Conservation (phyloP, 53 echinoderm and acorn worm genomes). For the Pentamera pediparva region DNA sequence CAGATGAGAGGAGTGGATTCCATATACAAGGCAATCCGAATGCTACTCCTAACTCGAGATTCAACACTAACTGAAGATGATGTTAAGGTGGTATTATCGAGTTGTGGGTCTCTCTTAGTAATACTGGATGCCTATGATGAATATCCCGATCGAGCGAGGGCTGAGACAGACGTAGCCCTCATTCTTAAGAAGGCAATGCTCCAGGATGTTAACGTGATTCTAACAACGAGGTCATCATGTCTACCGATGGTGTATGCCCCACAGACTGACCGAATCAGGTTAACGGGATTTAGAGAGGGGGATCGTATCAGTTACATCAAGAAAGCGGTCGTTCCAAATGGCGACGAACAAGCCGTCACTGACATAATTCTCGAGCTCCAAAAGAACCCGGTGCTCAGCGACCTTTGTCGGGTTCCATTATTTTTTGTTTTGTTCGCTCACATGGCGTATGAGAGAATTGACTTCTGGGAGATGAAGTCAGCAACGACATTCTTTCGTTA, state of each 20-base stretch:
- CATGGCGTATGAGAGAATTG: not conserved
- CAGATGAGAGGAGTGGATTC: slow-evolving; percentile 11
- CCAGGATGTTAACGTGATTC: not conserved
- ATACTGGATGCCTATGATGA: slow-evolving; percentile 17
- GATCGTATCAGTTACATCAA: not conserved
- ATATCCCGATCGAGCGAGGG: not conserved
- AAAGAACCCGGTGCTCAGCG: not conserved
- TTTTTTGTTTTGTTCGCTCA: slow-evolving; percentile 17
- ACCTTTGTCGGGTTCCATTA: slow-evolving; percentile 7
- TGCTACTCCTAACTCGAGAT: not conserved
- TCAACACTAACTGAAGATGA: not conserved
- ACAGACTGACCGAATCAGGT: not conserved
- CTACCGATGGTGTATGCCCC: not conserved
- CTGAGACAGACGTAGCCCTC: not conserved
- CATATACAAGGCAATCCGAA: not conserved
- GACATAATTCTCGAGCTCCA: not conserved
- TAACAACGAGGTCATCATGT: not conserved
- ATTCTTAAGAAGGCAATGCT: not conserved
- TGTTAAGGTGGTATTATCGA: not conserved
- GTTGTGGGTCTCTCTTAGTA: not conserved
- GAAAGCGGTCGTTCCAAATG: not conserved
- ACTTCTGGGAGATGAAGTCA: not conserved
- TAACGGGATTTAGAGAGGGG: not conserved
- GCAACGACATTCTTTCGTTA: slow-evolving; percentile 2
- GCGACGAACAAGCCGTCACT: not conserved